phyloP scores from a whole-genome alignment of 2,888 invertebrate genomes.

The Elmis aenea region DNA sequence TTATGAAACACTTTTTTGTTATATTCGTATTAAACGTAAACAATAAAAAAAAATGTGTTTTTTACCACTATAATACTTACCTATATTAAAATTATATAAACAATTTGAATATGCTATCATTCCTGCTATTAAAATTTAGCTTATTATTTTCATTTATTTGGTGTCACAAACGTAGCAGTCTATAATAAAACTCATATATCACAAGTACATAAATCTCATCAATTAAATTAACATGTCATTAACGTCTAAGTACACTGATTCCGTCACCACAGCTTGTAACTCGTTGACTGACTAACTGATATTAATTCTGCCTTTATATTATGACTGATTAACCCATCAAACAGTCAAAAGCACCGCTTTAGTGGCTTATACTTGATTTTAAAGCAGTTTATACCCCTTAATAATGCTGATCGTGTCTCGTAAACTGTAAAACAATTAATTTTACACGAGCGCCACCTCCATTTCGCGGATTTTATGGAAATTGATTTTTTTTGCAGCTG shows the following conservation, averaged over 20 bases:
- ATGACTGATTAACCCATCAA: constrained; percentile 36
- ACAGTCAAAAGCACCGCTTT: constrained; percentile 21
- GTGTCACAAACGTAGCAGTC: too few species aligned
- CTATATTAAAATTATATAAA: too few species aligned
- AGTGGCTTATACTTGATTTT: neutral
- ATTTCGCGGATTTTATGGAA: neutral
- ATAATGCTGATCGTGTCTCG: neutral
- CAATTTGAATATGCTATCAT: too few species aligned
- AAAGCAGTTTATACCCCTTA: neutral
- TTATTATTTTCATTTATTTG: too few species aligned
- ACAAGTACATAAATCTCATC: too few species aligned
- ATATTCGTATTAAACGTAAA: too few species aligned
- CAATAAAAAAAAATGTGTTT: too few species aligned
- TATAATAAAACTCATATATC: too few species aligned
- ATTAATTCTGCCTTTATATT: constrained; percentile 33
- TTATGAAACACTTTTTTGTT: too few species aligned
- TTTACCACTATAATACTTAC: too few species aligned
- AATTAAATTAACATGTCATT: constrained; percentile 33
- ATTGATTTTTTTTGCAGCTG: neutral
- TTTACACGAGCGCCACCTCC: neutral
- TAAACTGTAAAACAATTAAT: too few species aligned
- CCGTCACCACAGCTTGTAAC: constrained; percentile 31
- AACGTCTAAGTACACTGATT: constrained; percentile 31
- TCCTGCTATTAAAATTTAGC: too few species aligned
- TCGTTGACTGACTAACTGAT: constrained; percentile 32